phyloP scores from a whole-genome alignment of 2,888 invertebrate species.

The Tetrapedia diversipes region DNA sequence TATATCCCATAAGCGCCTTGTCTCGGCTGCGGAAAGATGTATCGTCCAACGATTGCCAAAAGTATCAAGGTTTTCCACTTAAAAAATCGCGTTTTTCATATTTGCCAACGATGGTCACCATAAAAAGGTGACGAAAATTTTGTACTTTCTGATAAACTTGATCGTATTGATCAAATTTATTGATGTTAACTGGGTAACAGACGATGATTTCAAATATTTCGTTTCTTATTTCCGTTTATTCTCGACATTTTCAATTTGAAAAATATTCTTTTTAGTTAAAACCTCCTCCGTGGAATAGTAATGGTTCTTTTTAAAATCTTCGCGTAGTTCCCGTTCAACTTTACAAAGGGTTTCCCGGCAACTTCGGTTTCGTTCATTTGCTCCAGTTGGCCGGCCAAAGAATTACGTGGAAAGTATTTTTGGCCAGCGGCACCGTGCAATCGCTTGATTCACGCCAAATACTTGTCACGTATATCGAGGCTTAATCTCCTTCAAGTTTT shows the following conservation, averaged over 20 bases:
- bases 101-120: conserved; percentile 6
- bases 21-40: conserved; percentile 51
- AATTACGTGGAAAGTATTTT: conserved; percentile 47
- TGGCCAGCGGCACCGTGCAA: conserved; percentile 16
- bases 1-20: conserved; percentile 63
- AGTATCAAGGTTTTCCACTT: conserved; percentile 38
- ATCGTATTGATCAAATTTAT: too few relatives aligned
- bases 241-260: too few relatives aligned
- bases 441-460: conserved; percentile 49
- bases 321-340: conserved; percentile 27
- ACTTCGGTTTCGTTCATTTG: conserved; percentile 20
- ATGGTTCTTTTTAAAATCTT: conserved; percentile 27
- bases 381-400: conserved; percentile 9
- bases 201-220: too few relatives aligned
- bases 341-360: conserved; percentile 12
- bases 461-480: conserved; percentile 59
- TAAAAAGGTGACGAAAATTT: not conserved
- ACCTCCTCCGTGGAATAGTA: not conserved
- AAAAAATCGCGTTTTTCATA: conserved; percentile 24
- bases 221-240: too few relatives aligned
- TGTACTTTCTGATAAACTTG: not conserved
- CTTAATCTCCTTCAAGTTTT: conserved; percentile 57
- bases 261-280: too few relatives aligned
- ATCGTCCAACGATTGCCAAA: conserved; percentile 55
- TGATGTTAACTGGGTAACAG: too few relatives aligned